phyloP scores from a whole-genome alignment of 2,888 invertebrate genomes.

The Dorcus parallelipipedus region DNA sequence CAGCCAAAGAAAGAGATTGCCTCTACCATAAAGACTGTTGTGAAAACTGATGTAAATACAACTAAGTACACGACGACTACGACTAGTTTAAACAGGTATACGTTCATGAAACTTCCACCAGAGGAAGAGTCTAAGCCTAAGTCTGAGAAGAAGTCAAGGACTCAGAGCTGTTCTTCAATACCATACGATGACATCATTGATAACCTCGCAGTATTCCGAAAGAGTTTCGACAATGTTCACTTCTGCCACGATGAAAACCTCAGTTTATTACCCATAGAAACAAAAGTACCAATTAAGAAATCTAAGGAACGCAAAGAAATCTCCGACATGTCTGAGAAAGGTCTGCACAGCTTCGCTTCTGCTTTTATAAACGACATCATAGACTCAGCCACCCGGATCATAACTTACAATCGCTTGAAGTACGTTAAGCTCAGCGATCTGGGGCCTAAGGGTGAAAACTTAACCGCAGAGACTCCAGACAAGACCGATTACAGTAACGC shows the following conservation, averaged over 20 bases:
- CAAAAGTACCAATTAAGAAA: slow-evolving; percentile 14
- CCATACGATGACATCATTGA: slow-evolving; percentile 48
- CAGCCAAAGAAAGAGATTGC: slow-evolving; percentile 21
- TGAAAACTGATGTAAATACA: slow-evolving; percentile 38
- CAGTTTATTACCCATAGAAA: slow-evolving; percentile 17
- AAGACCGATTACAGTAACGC: slow-evolving; percentile 6
- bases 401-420: slow-evolving; percentile 25
- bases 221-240: slow-evolving; percentile 46
- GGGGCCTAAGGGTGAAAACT: slow-evolving; percentile 5
- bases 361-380: slow-evolving; percentile 37
- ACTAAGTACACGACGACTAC: slow-evolving; percentile 31
- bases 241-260: slow-evolving; percentile 38
- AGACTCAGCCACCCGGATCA: slow-evolving; percentile 28
- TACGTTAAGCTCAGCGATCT: slow-evolving; percentile 18
- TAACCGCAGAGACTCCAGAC: slow-evolving; percentile 12
- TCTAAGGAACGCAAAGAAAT: slow-evolving; percentile 5
- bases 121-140: slow-evolving; percentile 29
- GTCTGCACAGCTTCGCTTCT: slow-evolving; percentile 25
- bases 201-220: slow-evolving; percentile 47
- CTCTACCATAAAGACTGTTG: slow-evolving; percentile 31
- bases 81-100: slow-evolving; percentile 33
- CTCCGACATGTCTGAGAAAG: slow-evolving; percentile 22
- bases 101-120: slow-evolving; percentile 41
- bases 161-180: slow-evolving; percentile 47
- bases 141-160: slow-evolving; percentile 40